A percentile compares a stretch with the other conserved stretches of the same genome.
phyloP scores from a whole-genome alignment of 2,888 invertebrate species.

The Amiota communis region DNA sequence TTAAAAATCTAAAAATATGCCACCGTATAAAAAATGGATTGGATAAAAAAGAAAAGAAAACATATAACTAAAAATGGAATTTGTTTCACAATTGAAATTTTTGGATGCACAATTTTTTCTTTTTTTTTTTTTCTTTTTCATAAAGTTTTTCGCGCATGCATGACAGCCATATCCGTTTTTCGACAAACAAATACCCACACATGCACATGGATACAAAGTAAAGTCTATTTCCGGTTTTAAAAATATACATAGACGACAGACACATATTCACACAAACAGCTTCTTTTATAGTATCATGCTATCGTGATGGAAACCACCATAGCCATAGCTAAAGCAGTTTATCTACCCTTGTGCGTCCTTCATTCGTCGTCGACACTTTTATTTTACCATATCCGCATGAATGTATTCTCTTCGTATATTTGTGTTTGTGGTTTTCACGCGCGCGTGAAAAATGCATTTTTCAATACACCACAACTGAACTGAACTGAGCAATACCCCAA shows the following conservation, averaged over 20 bases:
- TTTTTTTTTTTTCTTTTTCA: constrained; percentile 5
- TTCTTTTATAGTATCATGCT: background rate
- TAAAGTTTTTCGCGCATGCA: constrained; percentile 20
- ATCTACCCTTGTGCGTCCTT: constrained; percentile 7
- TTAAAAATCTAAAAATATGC: constrained; percentile 21
- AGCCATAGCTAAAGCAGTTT: background rate
- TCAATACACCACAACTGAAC: constrained; percentile 18
- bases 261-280: constrained; percentile 11
- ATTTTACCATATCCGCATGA: constrained; percentile 18
- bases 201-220: constrained; percentile 17
- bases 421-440: constrained; percentile 27
- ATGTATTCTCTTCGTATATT: constrained; percentile 1
- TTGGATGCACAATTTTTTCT: constrained; percentile 4
- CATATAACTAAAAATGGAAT: background rate
- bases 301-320: background rate
- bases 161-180: constrained; percentile 23
- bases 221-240: constrained; percentile 27
- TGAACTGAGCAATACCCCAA: background rate
- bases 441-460: constrained; percentile 32
- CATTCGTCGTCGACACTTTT: background rate
- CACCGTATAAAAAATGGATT: background rate
- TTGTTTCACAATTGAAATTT: background rate
- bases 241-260: constrained; percentile 4
- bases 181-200: constrained; percentile 32
- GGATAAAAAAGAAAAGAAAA: too few relatives aligned